A percentile compares a stretch with the other conserved stretches of the same genome.
These are phyloP conservation scores for Cheilosia urbana DNA, from an alignment of 2,888 invertebrate species.

Conservation along the genomic window DNA sequence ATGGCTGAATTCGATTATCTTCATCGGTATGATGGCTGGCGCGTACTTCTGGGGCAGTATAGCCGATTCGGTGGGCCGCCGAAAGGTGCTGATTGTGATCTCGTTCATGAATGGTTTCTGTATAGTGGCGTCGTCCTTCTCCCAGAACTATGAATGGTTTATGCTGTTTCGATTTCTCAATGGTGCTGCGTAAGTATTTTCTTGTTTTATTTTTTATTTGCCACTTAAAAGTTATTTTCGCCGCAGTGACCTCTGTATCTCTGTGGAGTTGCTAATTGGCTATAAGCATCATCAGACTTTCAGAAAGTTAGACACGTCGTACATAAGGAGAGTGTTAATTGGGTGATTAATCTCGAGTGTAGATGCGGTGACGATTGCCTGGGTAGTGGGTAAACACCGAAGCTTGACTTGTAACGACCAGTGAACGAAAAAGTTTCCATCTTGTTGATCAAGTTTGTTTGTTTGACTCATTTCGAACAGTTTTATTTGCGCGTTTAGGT, in stretches of 20 bases:
- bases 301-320: slow-evolving; percentile 38
- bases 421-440: slow-evolving; percentile 13
- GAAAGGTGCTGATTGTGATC: slow-evolving; percentile 94
- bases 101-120: slow-evolving; percentile 95
- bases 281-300: slow-evolving; percentile 60
- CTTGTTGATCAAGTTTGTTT: slow-evolving; percentile 18
- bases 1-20: slow-evolving; percentile 92
- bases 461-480: not conserved
- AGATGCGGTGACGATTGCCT: slow-evolving; percentile 5
- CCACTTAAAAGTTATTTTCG: slow-evolving; percentile 25
- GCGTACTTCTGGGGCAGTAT: slow-evolving; percentile 97
- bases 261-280: slow-evolving; percentile 59
- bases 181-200: slow-evolving; percentile 94
- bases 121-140: slow-evolving; percentile 95
- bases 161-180: slow-evolving; percentile 96
- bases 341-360: slow-evolving; percentile 60
- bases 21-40: slow-evolving; percentile 97
- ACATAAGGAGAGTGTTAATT: slow-evolving; percentile 56
- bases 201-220: slow-evolving; percentile 31
- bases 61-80: slow-evolving; percentile 94
- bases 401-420: slow-evolving; percentile 22
- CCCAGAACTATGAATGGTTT: slow-evolving; percentile 94
- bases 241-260: slow-evolving; percentile 52
- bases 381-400: slow-evolving; percentile 2
- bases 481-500: not conserved